A percentile compares a stretch with the other conserved stretches of the same genome.
These are phyloP conservation scores for Rhinogobio ventralis DNA, from an alignment of 2,797 vertebrate species.

Conservation along the genomic window DNA sequence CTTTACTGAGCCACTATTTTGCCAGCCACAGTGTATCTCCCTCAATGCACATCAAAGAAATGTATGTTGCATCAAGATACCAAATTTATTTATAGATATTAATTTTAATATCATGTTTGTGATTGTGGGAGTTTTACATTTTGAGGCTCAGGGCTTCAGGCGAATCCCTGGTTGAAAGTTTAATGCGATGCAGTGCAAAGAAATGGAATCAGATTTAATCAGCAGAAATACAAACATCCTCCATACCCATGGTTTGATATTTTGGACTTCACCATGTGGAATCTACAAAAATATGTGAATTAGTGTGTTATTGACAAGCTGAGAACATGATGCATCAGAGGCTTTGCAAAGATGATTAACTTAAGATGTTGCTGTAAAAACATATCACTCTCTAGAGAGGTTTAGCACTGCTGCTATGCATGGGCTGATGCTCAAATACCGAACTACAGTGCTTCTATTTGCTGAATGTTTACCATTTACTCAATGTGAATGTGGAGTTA, in stretches of 20 bases:
- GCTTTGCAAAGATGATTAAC: slow-evolving; percentile 63
- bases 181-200: slow-evolving; percentile 51
- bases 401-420: slow-evolving; percentile 21
- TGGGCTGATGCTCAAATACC: slow-evolving; percentile 30
- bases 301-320: slow-evolving; percentile 63
- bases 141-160: slow-evolving; percentile 35
- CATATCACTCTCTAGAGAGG: slow-evolving; percentile 32
- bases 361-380: slow-evolving; percentile 62
- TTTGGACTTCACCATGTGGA: slow-evolving; percentile 52
- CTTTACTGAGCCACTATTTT: slow-evolving; percentile 51
- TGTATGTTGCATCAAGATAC: slow-evolving; percentile 17
- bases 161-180: slow-evolving; percentile 42
- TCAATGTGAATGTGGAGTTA: not conserved
- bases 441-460: not conserved
- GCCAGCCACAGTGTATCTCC: slow-evolving; percentile 9
- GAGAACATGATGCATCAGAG: slow-evolving; percentile 52
- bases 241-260: slow-evolving; percentile 49
- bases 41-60: slow-evolving; percentile 34
- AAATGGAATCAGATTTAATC: slow-evolving; percentile 59
- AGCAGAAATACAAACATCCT: slow-evolving; percentile 37
- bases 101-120: slow-evolving; percentile 25
- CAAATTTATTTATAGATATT: slow-evolving; percentile 39
- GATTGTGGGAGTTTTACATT: slow-evolving; percentile 4
- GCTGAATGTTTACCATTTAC: not conserved
- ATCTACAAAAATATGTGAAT: slow-evolving; percentile 64